phyloP scores from a whole-genome alignment of 1,140 invertebrate genomes.

The Steinernema khuongi region DNA sequence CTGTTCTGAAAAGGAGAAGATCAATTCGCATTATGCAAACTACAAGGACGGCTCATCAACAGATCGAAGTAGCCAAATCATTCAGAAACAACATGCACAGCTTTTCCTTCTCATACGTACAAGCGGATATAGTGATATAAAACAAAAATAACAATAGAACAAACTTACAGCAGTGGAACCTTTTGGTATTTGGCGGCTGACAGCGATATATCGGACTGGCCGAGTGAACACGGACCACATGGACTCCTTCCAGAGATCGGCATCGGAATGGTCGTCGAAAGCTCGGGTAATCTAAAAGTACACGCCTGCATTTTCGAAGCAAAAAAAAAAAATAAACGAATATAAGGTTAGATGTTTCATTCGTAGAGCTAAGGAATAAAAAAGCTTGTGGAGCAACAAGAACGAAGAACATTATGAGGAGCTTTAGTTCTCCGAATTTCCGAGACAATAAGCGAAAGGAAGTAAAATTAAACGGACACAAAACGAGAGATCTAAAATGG shows the following conservation, averaged over 20 bases:
- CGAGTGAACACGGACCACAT: slow-evolving; percentile 25
- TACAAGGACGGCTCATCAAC: too few species aligned
- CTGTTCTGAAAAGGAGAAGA: slow-evolving; percentile 1
- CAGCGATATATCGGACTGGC: slow-evolving; percentile 30
- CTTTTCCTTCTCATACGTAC: too few species aligned
- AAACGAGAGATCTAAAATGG: not conserved
- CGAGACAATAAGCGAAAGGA: not conserved
- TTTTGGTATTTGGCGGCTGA: slow-evolving; percentile 35
- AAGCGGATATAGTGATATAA: slow-evolving; percentile 11
- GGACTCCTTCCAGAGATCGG: slow-evolving; percentile 35
- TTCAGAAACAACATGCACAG: too few species aligned
- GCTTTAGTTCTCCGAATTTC: not conserved
- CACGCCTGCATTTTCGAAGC: not conserved
- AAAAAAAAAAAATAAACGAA: not conserved
- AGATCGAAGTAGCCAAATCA: too few species aligned
- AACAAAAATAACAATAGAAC: not conserved
- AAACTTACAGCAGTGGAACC: slow-evolving; percentile 29
- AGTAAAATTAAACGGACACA: not conserved
- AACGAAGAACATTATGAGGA: too few species aligned
- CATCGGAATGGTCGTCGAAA: slow-evolving; percentile 31
- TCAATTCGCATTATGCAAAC: not conserved
- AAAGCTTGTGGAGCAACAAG: not conserved
- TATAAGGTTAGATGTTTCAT: not conserved
- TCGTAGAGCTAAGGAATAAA: not conserved
- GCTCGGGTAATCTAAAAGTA: slow-evolving; percentile 30